A percentile compares a stretch with the other conserved stretches of the same genome.
These are phyloP conservation scores for Leptopterna dolabrata DNA, from an alignment of 2,888 invertebrate genomes.

Conservation along the genomic window DNA sequence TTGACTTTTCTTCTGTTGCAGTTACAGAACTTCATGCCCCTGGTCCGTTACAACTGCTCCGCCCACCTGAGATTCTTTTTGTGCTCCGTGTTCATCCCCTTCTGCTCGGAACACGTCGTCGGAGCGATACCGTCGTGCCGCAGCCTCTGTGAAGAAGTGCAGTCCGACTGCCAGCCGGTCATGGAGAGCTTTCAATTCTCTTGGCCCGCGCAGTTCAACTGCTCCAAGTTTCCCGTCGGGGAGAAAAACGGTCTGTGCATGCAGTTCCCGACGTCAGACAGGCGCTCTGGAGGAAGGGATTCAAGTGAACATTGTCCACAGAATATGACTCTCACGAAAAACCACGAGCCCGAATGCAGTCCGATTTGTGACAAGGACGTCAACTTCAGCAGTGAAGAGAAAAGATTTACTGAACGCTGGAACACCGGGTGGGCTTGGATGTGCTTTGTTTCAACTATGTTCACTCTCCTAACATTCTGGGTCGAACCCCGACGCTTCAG, in stretches of 20 bases:
- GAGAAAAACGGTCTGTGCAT: slow-evolving; percentile 80
- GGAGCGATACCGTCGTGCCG: slow-evolving; percentile 88
- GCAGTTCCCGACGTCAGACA: slow-evolving; percentile 70
- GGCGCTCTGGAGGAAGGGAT: slow-evolving; percentile 67
- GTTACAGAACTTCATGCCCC: slow-evolving; percentile 77
- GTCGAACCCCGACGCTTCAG: slow-evolving; percentile 86
- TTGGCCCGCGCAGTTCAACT: slow-evolving; percentile 82
- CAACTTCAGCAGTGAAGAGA: slow-evolving; percentile 75
- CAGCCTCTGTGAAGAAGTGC: slow-evolving; percentile 84
- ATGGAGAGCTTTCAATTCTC: slow-evolving; percentile 73
- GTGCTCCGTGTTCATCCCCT: slow-evolving; percentile 90
- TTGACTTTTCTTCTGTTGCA: slow-evolving; percentile 69
- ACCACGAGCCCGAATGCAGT: slow-evolving; percentile 71
- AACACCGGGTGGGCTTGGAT: slow-evolving; percentile 82
- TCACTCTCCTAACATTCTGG: slow-evolving; percentile 87
- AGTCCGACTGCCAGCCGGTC: slow-evolving; percentile 77
- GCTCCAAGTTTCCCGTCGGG: slow-evolving; percentile 80
- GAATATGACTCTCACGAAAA: slow-evolving; percentile 48
- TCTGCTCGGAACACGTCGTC: slow-evolving; percentile 88
- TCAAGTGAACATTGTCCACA: slow-evolving; percentile 64
- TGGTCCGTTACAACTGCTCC: slow-evolving; percentile 84
- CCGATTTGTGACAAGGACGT: slow-evolving; percentile 77
- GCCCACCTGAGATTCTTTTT: slow-evolving; percentile 85
- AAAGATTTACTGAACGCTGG: slow-evolving; percentile 71
- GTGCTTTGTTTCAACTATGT: slow-evolving; percentile 83